Conservation (phyloP, 2,113 vertebrate species). For the Engraulis encrasicolus region DNA sequence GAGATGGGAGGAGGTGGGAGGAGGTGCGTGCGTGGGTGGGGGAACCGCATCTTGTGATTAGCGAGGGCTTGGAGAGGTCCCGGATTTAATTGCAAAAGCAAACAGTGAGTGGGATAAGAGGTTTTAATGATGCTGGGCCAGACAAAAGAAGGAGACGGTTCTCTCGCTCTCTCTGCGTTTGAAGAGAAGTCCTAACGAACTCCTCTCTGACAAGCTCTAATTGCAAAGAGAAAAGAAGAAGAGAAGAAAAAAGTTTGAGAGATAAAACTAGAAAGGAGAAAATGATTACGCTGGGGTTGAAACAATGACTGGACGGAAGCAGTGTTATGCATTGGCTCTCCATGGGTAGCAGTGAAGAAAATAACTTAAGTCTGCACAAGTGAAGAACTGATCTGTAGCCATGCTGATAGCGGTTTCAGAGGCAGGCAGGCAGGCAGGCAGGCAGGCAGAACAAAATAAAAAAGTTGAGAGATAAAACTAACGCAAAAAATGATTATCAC, state of each 20-base stretch:
- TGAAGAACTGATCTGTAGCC: no score
- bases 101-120: slow-evolving; percentile 2
- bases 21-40: background rate
- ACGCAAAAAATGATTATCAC: no score
- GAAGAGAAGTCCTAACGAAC: background rate
- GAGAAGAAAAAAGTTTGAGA: background rate
- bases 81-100: slow-evolving; percentile 8
- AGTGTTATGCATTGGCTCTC: no score
- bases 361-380: background rate
- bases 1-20: background rate
- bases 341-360: no score
- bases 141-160: background rate
- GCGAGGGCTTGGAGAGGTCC: background rate
- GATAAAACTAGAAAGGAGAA: background rate
- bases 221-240: background rate
- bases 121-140: background rate
- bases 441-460: no score
- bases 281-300: background rate
- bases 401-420: no score
- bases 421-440: no score
- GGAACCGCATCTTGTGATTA: background rate
- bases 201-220: background rate
- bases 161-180: no score
- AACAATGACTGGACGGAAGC: no score
- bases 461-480: no score